Evolutionary conservation across 2,797 vertebrate genomes (phyloP).

Genomic region (Choloepus didactylus): DNA sequence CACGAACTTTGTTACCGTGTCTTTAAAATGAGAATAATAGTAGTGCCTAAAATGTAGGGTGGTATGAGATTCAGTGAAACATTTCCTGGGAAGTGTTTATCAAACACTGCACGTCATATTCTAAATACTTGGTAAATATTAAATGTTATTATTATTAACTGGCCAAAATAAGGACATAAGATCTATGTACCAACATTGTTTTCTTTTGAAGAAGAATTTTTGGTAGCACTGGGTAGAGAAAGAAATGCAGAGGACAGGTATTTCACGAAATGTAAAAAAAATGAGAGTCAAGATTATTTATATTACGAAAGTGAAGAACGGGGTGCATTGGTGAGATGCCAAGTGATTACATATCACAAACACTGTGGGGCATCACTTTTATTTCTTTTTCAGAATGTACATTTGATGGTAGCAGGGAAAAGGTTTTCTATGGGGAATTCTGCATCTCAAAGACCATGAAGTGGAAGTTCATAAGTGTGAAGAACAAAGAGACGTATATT

Average conservation of each 20-base stretch:
- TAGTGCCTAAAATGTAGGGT: not conserved
- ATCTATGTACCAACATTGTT: not conserved
- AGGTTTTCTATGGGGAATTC: not conserved
- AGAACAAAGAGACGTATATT: not conserved
- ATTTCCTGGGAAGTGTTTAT: not conserved
- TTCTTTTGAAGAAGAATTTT: not conserved
- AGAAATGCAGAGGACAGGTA: not conserved
- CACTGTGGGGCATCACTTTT: accelerated
- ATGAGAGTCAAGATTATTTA: not conserved
- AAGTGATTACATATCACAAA: not conserved
- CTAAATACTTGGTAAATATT: not conserved
- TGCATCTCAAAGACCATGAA: not conserved
- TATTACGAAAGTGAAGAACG: not conserved
- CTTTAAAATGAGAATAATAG: not conserved
- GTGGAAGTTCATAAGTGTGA: not conserved
- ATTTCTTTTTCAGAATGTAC: not conserved
- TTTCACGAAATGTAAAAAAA: not conserved
- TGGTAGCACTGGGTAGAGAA: not conserved
- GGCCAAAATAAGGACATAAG: not conserved
- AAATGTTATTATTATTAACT: not conserved
- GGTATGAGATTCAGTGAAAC: not conserved
- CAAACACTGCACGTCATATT: not conserved
- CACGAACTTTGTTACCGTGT: not conserved
- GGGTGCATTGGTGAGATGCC: no score
- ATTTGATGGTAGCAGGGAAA: not conserved